Evolutionary conservation across 2,797 vertebrate genomes (phyloP), one percentile per base, ranked within the genome.

Genomic region (Enteromius viviparus): DNA sequence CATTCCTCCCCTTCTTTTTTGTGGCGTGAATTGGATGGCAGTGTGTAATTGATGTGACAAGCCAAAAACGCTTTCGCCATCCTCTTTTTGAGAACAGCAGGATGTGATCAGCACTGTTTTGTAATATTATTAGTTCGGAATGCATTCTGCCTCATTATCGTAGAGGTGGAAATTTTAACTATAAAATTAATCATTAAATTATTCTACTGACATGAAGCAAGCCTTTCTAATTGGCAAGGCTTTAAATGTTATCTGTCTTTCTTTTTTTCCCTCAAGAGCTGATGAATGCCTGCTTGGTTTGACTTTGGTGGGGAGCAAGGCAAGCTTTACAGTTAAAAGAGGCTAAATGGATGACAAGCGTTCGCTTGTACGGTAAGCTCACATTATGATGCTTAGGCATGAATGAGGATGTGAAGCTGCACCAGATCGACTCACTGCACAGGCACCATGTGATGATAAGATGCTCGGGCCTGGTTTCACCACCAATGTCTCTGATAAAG

Each of bases 81-180:
- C 60, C 74, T 80, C 60, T 29, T 69, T 58, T 76, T 49, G n/a
- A 90, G 89, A 88, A 89, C 78, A 37, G 47, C 82, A 85, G 87
- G 76, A 78, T 82, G 90, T 88, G 86, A 75, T 88, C 82, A 72
- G 82, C 87, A 78, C 83, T 84, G 83, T 91, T 92, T 87, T 90
- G 90, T 91, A 90, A 93, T 88, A 90, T 92, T 90, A 92, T 93
- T 91, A 90, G 88, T 76, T 88, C 82, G 88, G 85, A 87, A 91
- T 91, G 87, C 85, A 82, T 78, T 82, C 68, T 60, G 71, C 86
- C 85, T 83, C 62, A 82, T 60, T 93, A 90, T 90, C 89, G 85
- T 85, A 84, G 80, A 77, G 85, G 87, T 91, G 90, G 87, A 87
- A 91, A 89, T 92, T 92, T 76, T 88, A 89, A 84, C 83, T 89